A percentile compares a stretch with the other conserved stretches of the same genome.
Evolutionary conservation across 2,888 invertebrate species (phyloP).

Genomic region (Eustalomyia histrio): DNA sequence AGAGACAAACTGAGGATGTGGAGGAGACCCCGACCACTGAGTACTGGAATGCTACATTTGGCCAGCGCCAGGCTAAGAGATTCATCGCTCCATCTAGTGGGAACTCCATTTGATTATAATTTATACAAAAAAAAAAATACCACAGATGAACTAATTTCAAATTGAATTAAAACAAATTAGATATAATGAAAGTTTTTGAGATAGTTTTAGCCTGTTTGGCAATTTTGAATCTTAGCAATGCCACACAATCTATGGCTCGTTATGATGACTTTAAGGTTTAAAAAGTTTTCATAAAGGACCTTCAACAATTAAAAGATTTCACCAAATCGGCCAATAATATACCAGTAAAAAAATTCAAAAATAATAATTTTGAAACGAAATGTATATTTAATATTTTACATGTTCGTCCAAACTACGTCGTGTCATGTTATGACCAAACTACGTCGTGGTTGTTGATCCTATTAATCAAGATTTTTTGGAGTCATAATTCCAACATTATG

Average conservation of each 20-base stretch:
- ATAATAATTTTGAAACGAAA: not conserved
- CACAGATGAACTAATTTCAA: too few relatives aligned
- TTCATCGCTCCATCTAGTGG: too few relatives aligned
- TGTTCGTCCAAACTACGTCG: constrained; percentile 68
- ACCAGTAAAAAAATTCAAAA: constrained; percentile 54
- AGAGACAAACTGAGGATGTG: too few relatives aligned
- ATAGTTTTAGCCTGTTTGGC: not conserved
- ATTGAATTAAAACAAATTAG: not conserved
- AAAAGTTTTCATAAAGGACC: constrained; percentile 66
- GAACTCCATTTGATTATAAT: too few relatives aligned
- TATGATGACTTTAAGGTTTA: constrained; percentile 72
- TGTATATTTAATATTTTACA: constrained; percentile 26
- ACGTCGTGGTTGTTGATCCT: constrained; percentile 70
- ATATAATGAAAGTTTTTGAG: constrained; percentile 20
- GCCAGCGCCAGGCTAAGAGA: too few relatives aligned
- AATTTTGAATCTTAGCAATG: not conserved
- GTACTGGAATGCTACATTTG: too few relatives aligned
- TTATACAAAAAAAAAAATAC: too few relatives aligned
- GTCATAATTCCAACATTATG: constrained; percentile 53
- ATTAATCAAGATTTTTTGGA: constrained; percentile 67
- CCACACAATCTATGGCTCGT: constrained; percentile 50
- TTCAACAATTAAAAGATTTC: constrained; percentile 68
- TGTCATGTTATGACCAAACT: constrained; percentile 65
- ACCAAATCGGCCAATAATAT: constrained; percentile 65
- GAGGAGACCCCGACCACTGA: too few relatives aligned